Evolutionary conservation across 2,113 vertebrate species (phyloP).

Genomic region (Alaudala cheleensis): DNA sequence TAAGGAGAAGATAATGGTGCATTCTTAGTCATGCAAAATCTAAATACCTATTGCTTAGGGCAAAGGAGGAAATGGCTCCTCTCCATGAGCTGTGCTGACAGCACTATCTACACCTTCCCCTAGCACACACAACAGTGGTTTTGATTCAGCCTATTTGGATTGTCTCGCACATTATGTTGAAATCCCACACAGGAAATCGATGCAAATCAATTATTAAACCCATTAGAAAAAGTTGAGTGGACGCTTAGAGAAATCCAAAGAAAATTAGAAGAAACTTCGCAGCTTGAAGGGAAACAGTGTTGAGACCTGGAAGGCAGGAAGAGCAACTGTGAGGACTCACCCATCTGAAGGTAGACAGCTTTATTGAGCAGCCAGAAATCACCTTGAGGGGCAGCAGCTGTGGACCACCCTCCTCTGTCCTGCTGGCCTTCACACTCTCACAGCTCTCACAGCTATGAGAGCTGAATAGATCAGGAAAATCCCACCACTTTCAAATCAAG

Average conservation of each 20-base stretch:
- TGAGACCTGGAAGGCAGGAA: neutral
- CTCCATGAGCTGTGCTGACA: neutral
- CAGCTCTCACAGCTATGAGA: neutral
- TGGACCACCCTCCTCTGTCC: neutral
- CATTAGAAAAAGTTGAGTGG: neutral
- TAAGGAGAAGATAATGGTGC: neutral
- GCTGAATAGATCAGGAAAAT: neutral
- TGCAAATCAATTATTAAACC: neutral
- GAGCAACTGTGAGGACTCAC: neutral
- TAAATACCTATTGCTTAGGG: neutral
- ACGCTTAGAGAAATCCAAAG: neutral
- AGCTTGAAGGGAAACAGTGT: rapidly evolving
- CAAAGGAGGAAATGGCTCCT: neutral
- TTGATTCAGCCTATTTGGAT: neutral
- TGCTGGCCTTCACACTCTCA: rapidly evolving
- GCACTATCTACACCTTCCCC: neutral
- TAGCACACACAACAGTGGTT: neutral
- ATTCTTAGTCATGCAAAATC: neutral
- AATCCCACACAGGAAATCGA: neutral
- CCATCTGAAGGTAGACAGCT: neutral
- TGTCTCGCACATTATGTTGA: neutral
- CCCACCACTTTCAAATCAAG: neutral
- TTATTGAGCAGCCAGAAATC: neutral
- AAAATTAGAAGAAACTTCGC: neutral
- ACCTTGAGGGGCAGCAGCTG: neutral